Evolutionary conservation across 2,888 invertebrate genomes (phyloP), one percentile per base, ranked within the genome.

Genomic region (Cryptosula pallasiana): DNA sequence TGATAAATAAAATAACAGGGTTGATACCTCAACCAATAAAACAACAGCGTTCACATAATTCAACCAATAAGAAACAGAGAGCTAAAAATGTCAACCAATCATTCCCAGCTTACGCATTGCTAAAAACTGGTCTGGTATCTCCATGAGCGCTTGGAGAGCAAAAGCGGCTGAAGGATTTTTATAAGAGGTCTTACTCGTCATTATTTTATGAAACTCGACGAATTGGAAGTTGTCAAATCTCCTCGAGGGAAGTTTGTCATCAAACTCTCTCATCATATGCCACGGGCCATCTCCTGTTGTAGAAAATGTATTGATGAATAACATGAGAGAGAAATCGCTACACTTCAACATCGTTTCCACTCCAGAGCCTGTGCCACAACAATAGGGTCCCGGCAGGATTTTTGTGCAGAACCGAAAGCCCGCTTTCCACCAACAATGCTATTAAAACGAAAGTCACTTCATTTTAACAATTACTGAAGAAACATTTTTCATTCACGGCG

Each of bases 141-240:
- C 87, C 81, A 87, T 84, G 29, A 87, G 79, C 0, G 87, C 84
- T 72, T 86, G 82, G n/a, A 87, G 78, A n/a, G 87, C 87, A 77
- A 87, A 87, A 0, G 85, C 78, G n/a, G 81, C 77, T 27, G 77
- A 78, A 1, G 80, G 79, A 72, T 80, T 80, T 54, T 78, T 76
- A 32, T 32, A 63, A 32, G 63, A 23, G 2, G 63, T 29, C 0
- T 79, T 79, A 1, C 76, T 77, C 1, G 78, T 73, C 63, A 82
- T 78, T 25, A 86, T 79, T 72, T 81, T 79, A 75, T 86, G 83
- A 77, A 84, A 87, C 74, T 87, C 85, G 34, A 87, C 86, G 78
- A 87, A 87, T 75, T 87, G 87, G 80, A 87, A 87, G 78, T 87
- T 87, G 79, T 87, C 87, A 83, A 87, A 87, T 70, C 84, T 82